Conservation (phyloP, 2,888 invertebrate genomes). For the Cartodere bifasciata region DNA sequence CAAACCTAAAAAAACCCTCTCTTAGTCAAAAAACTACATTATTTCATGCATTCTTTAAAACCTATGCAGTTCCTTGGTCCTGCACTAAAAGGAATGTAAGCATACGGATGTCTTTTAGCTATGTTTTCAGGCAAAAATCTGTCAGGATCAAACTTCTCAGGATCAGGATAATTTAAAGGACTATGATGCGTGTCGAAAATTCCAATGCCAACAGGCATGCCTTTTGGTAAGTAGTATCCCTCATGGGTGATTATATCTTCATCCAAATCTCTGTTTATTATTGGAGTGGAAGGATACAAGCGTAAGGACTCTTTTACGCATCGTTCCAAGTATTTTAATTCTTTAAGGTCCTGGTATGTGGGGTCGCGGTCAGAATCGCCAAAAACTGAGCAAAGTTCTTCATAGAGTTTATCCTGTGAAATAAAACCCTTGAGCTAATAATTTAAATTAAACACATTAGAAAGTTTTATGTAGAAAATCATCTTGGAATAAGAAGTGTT, state of each 20-base stretch:
- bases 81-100: constrained; percentile 55
- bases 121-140: constrained; percentile 51
- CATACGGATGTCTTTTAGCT: constrained; percentile 44
- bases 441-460: no score
- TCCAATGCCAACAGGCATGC: constrained; percentile 40
- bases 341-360: constrained; percentile 24
- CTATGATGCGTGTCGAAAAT: constrained; percentile 54
- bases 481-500: no score
- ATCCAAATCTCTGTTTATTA: constrained; percentile 25
- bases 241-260: constrained; percentile 20
- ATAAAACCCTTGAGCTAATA: no score
- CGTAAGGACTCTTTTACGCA: constrained; percentile 31
- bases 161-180: constrained; percentile 48
- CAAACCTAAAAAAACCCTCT: constrained; percentile 19
- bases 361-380: constrained; percentile 18
- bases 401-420: no score
- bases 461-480: no score
- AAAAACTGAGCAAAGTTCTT: no score
- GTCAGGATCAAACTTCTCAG: constrained; percentile 55
- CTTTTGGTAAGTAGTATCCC: constrained; percentile 36
- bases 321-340: constrained; percentile 30
- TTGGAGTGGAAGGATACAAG: constrained; percentile 31
- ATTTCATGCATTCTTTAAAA: constrained; percentile 20
- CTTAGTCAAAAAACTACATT: no score
- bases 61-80: constrained; percentile 58